Evolutionary conservation across 2,888 invertebrate genomes (phyloP), one percentile per base, ranked within the genome.

Genomic region (Glaucopsyche alexis): DNA sequence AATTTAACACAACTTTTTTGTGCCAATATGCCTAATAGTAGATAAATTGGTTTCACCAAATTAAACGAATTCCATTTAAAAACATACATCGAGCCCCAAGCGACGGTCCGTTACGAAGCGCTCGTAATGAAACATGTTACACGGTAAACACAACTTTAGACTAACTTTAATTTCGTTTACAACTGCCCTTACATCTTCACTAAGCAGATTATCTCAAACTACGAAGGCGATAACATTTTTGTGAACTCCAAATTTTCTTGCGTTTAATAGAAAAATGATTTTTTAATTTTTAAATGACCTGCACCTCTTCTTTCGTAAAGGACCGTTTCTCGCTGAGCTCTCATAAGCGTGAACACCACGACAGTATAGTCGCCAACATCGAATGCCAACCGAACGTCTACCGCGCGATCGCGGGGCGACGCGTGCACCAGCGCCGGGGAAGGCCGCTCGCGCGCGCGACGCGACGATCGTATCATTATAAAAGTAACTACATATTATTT

Each of bases 1-100:
- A 93, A 91, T 90, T 91, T 89, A 93, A 93, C 93, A 93, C 91
- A 93, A 93, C 93, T 90, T 93, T 84, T 93, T 93, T 93, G 93
- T 93, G 93, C 93, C 93, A 93, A 91, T 92, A 92, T 91, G 91
- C 91, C 91, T 92, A 92, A 91, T 88, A 90, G 87, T 92, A 89
- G 85, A 85, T 87, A 89, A 84, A 91, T 89, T 92, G 92, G 92
- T 92, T 90, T 87, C 82, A 92, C 91, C 91, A 92, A 91, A 85
- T 83, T 75, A 69, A 78, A 75, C 77, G 76, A 74, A 77, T 78
- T 75, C 75, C 76, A 78, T 75, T 73, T 73, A 66, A 75, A 74
- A 74, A 73, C 74, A 75, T 65, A 73, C 72, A 71, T 73, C 73
- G 72, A 75, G 77, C 75, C 76, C 70, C 78, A 75, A 73, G 78